Conservation (phyloP, 2,888 invertebrate species). For the Altica lythri region DNA sequence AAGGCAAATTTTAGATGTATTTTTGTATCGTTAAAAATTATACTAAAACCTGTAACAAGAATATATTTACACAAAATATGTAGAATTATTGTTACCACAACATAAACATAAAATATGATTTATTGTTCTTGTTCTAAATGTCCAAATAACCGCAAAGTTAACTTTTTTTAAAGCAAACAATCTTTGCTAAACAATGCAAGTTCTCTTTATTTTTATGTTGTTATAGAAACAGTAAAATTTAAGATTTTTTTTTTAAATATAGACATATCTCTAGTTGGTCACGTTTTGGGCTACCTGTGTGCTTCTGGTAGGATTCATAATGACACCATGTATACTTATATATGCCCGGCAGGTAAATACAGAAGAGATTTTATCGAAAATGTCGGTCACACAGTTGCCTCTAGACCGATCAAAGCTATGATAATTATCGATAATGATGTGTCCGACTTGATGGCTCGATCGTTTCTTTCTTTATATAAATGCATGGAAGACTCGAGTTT, state of each 20-base stretch:
- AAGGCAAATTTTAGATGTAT: too few species aligned
- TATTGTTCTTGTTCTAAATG: constrained; percentile 8
- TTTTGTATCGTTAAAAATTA: too few species aligned
- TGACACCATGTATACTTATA: too few species aligned
- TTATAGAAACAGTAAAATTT: too few species aligned
- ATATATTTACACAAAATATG: too few species aligned
- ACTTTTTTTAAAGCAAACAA: constrained; percentile 6
- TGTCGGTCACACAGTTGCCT: constrained; percentile 21
- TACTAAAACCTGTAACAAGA: too few species aligned
- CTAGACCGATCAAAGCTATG: constrained; percentile 20
- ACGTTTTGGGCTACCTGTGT: too few species aligned
- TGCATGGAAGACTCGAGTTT: too few species aligned
- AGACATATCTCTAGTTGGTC: not conserved
- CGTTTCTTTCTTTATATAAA: too few species aligned
- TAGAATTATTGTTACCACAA: constrained; percentile 12
- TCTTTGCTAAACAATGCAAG: too few species aligned
- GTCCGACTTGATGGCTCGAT: constrained; percentile 19
- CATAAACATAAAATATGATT: constrained; percentile 18
- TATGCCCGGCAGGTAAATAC: constrained; percentile 7
- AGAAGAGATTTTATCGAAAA: constrained; percentile 19
- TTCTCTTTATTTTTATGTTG: too few species aligned
- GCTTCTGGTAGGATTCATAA: too few species aligned
- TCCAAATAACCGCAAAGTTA: constrained; percentile 13
- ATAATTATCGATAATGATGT: constrained; percentile 24
- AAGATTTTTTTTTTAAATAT: not conserved